Percentiles rank a stretch among this genome's conserved stretches.
phyloP scores from a whole-genome alignment of 2,888 invertebrate species.

The Ischnura elegans region DNA sequence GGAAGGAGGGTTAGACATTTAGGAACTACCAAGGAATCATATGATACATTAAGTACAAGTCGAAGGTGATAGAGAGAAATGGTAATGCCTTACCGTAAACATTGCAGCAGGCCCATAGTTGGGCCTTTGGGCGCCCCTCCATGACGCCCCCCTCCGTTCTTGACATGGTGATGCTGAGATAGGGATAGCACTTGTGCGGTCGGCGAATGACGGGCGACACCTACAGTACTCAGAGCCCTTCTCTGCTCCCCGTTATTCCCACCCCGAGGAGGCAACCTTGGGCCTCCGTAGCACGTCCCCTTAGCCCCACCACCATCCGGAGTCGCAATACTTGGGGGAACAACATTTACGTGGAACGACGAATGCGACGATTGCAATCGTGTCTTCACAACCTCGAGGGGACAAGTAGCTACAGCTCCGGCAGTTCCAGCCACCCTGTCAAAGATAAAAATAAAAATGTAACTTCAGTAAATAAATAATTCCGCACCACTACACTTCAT shows the following conservation, averaged over 20 bases:
- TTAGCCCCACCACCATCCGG: slow-evolving; percentile 76
- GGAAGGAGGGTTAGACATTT: no score
- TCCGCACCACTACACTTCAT: no score
- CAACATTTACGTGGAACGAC: slow-evolving; percentile 78
- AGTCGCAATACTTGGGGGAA: slow-evolving; percentile 77
- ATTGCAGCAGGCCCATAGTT: slow-evolving; percentile 88
- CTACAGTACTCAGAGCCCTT: slow-evolving; percentile 86
- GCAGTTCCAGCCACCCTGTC: slow-evolving; percentile 96
- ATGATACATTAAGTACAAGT: no score
- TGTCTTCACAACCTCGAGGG: slow-evolving; percentile 98
- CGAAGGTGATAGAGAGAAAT: no score
- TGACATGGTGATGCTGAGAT: slow-evolving; percentile 70
- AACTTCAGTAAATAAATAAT: no score
- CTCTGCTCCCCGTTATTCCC: slow-evolving; percentile 81
- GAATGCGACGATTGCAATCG: slow-evolving; percentile 96
- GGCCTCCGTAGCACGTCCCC: slow-evolving; percentile 80
- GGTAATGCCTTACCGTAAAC: slow-evolving; percentile 86
- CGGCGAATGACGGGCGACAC: slow-evolving; percentile 82
- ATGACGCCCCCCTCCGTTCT: slow-evolving; percentile 41
- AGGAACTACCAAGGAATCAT: no score
- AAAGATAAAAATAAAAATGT: slow-evolving; percentile 73
- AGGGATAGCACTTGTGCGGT: slow-evolving; percentile 83
- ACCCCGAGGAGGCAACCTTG: slow-evolving; percentile 70
- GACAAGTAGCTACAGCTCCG: slow-evolving; percentile 98
- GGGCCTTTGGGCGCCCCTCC: slow-evolving; percentile 62